phyloP scores from a whole-genome alignment of 1,140 invertebrate genomes.

The Apis laboriosa region DNA sequence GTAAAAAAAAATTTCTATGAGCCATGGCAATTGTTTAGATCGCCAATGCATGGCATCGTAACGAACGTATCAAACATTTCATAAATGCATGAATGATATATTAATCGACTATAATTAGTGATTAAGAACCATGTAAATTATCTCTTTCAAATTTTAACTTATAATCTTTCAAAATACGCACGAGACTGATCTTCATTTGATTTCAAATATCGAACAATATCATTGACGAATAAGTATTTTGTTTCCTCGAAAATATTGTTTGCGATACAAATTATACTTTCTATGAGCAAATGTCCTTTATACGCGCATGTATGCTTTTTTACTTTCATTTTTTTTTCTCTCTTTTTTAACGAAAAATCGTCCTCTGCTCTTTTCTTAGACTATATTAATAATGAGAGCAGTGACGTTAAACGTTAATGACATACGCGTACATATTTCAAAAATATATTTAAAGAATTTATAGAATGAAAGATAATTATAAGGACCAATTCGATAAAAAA shows the following conservation, averaged over 20 bases:
- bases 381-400: slow-evolving; percentile 1
- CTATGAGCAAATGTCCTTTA: background rate
- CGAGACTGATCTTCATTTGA: background rate
- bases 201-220: background rate
- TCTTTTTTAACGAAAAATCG: slow-evolving; percentile 14
- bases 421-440: slow-evolving; percentile 1
- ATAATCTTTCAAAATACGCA: background rate
- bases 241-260: background rate
- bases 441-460: slow-evolving; percentile 16
- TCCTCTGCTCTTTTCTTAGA: slow-evolving; percentile 24
- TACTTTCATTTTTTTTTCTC: background rate
- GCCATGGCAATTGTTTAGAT: background rate
- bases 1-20: background rate
- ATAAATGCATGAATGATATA: background rate
- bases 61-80: slow-evolving; percentile 15
- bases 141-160: background rate
- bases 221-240: background rate
- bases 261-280: background rate
- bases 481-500: slow-evolving; percentile 34
- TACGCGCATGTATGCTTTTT: background rate
- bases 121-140: background rate
- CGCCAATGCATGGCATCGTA: background rate
- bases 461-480: slow-evolving; percentile 26
- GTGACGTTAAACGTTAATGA: slow-evolving; percentile 38
- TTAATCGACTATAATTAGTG: background rate